Conservation (phyloP, 2,113 vertebrate species). For the Lycaon pictus region DNA sequence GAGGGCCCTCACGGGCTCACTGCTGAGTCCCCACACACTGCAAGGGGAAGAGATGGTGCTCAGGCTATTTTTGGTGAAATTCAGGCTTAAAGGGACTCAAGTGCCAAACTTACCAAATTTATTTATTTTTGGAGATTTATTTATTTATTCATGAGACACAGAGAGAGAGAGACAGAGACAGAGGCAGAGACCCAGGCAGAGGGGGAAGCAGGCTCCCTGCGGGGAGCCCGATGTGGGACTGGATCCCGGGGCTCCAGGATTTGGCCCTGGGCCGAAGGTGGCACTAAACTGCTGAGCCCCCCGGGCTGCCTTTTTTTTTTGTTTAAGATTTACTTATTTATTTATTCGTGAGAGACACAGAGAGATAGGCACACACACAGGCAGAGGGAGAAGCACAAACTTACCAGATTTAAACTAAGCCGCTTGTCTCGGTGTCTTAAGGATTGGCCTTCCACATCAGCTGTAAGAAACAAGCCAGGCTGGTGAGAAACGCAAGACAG, state of each 20-base stretch:
- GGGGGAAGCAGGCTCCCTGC: too few relatives aligned
- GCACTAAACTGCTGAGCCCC: too few relatives aligned
- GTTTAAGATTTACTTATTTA: too few relatives aligned
- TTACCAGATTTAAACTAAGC: constrained; percentile 97
- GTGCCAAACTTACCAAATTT: constrained; percentile 91
- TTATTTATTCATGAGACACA: too few relatives aligned
- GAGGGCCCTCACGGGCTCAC: background rate
- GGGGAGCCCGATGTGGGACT: too few relatives aligned
- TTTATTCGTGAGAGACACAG: too few relatives aligned
- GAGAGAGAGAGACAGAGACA: too few relatives aligned
- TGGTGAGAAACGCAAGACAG: background rate
- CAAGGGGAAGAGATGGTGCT: background rate
- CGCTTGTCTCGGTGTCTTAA: constrained; percentile 92
- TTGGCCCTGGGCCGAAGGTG: fast-evolving
- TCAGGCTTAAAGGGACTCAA: constrained; percentile 38
- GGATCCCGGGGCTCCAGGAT: too few relatives aligned
- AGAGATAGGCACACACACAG: too few relatives aligned
- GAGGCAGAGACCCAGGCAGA: too few relatives aligned
- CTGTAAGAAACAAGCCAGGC: constrained; percentile 85
- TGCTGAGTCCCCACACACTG: background rate
- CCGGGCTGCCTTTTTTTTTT: too few relatives aligned
- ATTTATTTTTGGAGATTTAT: too few relatives aligned
- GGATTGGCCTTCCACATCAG: constrained; percentile 88
- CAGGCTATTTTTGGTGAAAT: background rate
- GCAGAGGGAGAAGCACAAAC: constrained; percentile 64